phyloP scores from a whole-genome alignment of 2,797 vertebrate genomes.

The Enteromius unitaeniatus region DNA sequence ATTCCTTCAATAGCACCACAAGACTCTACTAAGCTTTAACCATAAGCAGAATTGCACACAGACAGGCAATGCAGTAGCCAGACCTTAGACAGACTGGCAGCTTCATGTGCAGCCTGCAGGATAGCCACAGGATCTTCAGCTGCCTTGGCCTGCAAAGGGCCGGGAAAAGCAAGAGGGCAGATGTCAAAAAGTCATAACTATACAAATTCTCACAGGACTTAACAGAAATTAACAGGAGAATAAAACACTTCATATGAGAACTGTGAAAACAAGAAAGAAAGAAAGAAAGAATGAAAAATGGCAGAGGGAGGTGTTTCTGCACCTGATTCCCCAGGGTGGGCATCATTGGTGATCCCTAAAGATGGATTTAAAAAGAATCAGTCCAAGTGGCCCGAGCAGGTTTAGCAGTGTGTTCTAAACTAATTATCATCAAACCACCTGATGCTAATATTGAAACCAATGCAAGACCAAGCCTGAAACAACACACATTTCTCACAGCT shows the following conservation, averaged over 20 bases:
- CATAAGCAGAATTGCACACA: slow-evolving; percentile 41
- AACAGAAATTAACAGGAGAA: slow-evolving; percentile 30
- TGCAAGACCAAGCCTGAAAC: neutral
- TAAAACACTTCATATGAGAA: slow-evolving; percentile 64
- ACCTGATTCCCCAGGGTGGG: slow-evolving; percentile 83
- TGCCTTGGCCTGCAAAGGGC: slow-evolving; percentile 73
- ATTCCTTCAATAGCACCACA: neutral
- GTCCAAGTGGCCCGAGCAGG: neutral
- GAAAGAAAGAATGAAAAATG: slow-evolving; percentile 38
- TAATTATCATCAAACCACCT: slow-evolving; percentile 7
- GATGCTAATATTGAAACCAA: neutral
- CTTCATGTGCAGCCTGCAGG: slow-evolving; percentile 77
- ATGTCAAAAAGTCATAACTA: slow-evolving; percentile 6
- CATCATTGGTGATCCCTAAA: slow-evolving; percentile 79
- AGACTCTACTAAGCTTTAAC: neutral
- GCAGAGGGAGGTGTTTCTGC: slow-evolving; percentile 66
- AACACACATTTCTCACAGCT: neutral
- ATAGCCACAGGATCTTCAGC: slow-evolving; percentile 78
- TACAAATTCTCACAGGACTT: neutral
- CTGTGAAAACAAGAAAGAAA: slow-evolving; percentile 62
- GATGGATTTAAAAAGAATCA: slow-evolving; percentile 46
- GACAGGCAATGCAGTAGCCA: slow-evolving; percentile 62
- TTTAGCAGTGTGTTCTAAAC: neutral
- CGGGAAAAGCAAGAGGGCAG: slow-evolving; percentile 47
- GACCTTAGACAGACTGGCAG: slow-evolving; percentile 78